phyloP scores from a whole-genome alignment of 2,113 vertebrate species.

The Synchiropus splendidus region DNA sequence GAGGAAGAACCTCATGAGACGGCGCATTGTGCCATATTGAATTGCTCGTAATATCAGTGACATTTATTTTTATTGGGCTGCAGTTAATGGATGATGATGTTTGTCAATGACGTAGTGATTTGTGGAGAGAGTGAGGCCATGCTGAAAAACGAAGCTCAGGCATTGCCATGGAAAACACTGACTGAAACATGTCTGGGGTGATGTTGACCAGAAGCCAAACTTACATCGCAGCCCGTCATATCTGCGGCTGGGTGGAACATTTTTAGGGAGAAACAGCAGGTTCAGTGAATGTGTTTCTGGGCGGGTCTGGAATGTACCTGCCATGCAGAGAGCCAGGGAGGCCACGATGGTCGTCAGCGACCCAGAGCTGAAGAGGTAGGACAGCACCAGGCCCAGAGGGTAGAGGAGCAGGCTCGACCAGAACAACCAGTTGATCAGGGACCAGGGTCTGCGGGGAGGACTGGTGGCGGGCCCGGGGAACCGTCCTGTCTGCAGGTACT shows the following conservation, averaged over 20 bases:
- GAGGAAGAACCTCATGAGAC: too few relatives aligned
- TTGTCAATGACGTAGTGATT: too few relatives aligned
- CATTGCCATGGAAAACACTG: too few relatives aligned
- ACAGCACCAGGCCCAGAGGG: slow-evolving; percentile 74
- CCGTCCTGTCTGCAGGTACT: slow-evolving; percentile 72
- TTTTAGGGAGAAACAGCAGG: slow-evolving; percentile 40
- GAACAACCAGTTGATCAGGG: slow-evolving; percentile 85
- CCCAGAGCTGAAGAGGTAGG: slow-evolving; percentile 73
- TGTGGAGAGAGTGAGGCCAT: too few relatives aligned
- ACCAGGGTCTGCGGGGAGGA: slow-evolving; percentile 72
- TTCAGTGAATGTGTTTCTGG: not conserved
- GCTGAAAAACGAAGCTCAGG: too few relatives aligned
- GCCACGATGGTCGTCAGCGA: slow-evolving; percentile 72
- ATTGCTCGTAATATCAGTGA: too few relatives aligned
- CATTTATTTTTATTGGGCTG: too few relatives aligned
- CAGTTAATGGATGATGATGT: too few relatives aligned
- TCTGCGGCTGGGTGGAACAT: slow-evolving; percentile 38
- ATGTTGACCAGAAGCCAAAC: slow-evolving; percentile 17
- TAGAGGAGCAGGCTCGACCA: slow-evolving; percentile 81
- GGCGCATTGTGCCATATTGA: too few relatives aligned
- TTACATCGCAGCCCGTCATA: slow-evolving; percentile 33
- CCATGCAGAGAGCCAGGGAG: slow-evolving; percentile 71
- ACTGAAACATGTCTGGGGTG: too few relatives aligned
- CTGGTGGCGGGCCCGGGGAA: slow-evolving; percentile 70
- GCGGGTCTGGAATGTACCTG: slow-evolving; percentile 61